Percentiles rank a stretch among this genome's conserved stretches.
Evolutionary conservation across 2,888 invertebrate species (phyloP).

Genomic region (Agapostemon virescens): DNA sequence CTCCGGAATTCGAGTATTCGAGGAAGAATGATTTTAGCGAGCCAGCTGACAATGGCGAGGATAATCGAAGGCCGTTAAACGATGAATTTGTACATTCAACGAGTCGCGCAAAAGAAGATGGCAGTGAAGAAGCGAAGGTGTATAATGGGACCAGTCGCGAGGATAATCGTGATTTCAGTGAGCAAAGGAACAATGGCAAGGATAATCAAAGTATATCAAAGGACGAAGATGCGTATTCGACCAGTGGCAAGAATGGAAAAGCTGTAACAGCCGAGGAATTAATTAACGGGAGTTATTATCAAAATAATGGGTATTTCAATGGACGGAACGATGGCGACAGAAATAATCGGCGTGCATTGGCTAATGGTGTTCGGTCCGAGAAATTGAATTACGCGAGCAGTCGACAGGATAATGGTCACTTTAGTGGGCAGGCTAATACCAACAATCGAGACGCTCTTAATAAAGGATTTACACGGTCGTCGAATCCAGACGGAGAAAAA

Average conservation of each 20-base stretch:
- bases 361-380: too few species aligned
- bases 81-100: neutral
- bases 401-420: too few species aligned
- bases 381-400: too few species aligned
- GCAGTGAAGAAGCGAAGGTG: neutral
- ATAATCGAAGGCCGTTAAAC: neutral
- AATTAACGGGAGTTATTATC: neutral
- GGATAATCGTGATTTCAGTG: neutral
- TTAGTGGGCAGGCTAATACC: too few species aligned
- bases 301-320: neutral
- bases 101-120: neutral
- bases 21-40: neutral
- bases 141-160: neutral
- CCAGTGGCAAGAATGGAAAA: neutral
- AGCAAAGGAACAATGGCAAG: neutral
- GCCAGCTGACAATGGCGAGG: neutral
- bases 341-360: neutral
- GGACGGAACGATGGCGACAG: neutral
- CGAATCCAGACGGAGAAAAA: too few species aligned
- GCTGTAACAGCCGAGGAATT: neutral
- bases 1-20: neutral
- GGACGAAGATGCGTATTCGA: neutral
- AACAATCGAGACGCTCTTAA: too few species aligned
- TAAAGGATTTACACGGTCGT: too few species aligned
- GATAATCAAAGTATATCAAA: neutral